These are phyloP conservation scores for Alauda arvensis DNA, from an alignment of 2,797 vertebrate species.

Conservation along the genomic window DNA sequence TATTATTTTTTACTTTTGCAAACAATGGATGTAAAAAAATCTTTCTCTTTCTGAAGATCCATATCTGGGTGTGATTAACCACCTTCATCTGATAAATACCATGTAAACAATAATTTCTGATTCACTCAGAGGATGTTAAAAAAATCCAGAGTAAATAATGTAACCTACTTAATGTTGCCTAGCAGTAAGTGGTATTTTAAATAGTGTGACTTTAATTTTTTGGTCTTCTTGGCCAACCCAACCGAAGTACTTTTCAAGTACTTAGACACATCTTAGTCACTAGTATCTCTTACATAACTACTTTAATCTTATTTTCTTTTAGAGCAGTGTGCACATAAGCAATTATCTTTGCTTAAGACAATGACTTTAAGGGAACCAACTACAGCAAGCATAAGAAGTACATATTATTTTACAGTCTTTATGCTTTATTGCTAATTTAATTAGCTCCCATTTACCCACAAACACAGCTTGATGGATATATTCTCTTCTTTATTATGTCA, in stretches of 20 bases:
- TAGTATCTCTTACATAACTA: neutral
- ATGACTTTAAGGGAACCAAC: neutral
- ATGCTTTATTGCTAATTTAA: slow-evolving; percentile 22
- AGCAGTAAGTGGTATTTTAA: neutral
- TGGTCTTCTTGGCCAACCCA: neutral
- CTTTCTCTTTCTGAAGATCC: neutral
- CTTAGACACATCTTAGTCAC: neutral
- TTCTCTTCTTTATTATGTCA: slow-evolving; percentile 13
- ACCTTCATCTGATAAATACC: neutral
- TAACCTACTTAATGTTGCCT: neutral
- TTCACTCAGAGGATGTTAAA: neutral
- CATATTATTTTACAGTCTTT: neutral
- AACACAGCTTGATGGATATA: slow-evolving; percentile 25
- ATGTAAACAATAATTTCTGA: neutral
- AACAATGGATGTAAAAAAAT: neutral
- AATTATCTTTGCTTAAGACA: slow-evolving; percentile 5
- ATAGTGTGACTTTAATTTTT: neutral
- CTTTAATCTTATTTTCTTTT: neutral
- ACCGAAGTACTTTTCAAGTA: neutral
- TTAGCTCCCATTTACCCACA: slow-evolving; percentile 22
- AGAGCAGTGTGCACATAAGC: neutral
- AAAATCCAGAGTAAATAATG: neutral
- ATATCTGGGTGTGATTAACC: neutral
- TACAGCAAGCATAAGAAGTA: neutral
- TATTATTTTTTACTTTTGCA: neutral